Conservation (phyloP, 2,113 vertebrate genomes). For the Donacobius atricapilla region DNA sequence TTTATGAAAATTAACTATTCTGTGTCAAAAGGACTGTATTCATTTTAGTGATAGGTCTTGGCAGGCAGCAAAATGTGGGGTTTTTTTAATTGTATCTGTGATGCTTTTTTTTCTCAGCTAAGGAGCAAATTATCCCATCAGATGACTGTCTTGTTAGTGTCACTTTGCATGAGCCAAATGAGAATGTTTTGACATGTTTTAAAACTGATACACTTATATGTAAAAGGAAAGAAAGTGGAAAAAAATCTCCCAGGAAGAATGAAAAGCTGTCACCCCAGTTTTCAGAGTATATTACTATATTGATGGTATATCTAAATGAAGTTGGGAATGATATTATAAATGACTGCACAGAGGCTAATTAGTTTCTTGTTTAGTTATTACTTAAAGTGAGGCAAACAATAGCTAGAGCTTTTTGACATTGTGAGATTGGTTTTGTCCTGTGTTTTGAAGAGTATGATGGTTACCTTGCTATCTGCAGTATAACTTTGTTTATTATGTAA, state of each 20-base stretch:
- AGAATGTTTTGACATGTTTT: conserved; percentile 11
- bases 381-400: background rate
- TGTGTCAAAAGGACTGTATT: conserved; percentile 28
- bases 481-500: background rate
- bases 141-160: conserved; percentile 36
- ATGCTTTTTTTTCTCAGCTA: background rate
- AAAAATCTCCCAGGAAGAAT: background rate
- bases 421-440: background rate
- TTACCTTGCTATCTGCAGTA: background rate
- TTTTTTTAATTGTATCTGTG: background rate
- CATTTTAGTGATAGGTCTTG: conserved; percentile 17
- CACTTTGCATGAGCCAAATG: conserved; percentile 14
- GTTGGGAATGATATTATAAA: background rate
- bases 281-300: background rate
- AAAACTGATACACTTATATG: background rate
- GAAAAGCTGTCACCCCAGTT: background rate
- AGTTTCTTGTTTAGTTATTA: background rate
- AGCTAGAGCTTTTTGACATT: background rate
- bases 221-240: background rate
- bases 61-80: background rate
- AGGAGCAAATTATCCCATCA: conserved; percentile 49
- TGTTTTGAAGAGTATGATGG: background rate
- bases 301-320: background rate
- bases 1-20: conserved; percentile 60
- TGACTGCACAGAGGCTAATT: background rate